These are phyloP conservation scores for Sparidentex hasta DNA, from an alignment of 2,797 vertebrate species.

Conservation along the genomic window DNA sequence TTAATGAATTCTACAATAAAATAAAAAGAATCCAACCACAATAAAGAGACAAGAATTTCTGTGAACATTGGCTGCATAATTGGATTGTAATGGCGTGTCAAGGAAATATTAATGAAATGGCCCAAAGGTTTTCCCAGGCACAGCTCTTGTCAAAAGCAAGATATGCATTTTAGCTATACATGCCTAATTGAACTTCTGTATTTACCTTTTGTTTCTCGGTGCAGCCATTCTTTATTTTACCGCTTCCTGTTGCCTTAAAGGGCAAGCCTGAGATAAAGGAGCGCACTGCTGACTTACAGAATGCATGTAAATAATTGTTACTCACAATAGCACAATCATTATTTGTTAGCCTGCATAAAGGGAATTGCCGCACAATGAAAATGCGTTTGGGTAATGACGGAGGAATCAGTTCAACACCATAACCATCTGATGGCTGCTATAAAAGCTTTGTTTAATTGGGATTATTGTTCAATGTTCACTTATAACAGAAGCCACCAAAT, in stretches of 20 bases:
- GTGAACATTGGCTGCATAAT: conserved; percentile 70
- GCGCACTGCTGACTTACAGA: conserved; percentile 21
- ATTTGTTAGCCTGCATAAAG: conserved; percentile 19
- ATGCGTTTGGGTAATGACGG: conserved; percentile 21
- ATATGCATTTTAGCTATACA: conserved; percentile 44
- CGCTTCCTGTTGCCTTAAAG: conserved; percentile 35
- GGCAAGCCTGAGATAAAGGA: conserved; percentile 22
- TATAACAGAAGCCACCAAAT: background rate
- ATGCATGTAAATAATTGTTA: conserved; percentile 37
- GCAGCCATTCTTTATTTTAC: background rate
- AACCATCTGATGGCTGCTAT: background rate
- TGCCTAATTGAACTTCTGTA: conserved; percentile 49
- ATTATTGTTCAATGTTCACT: conserved; percentile 5
- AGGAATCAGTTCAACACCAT: conserved; percentile 4
- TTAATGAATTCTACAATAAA: conserved; percentile 71
- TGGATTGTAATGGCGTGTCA: conserved; percentile 75
- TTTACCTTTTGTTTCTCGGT: conserved; percentile 62
- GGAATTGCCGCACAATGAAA: conserved; percentile 25
- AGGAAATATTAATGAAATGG: conserved; percentile 68
- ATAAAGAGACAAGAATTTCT: conserved; percentile 59
- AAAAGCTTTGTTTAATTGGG: conserved; percentile 1
- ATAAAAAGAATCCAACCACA: conserved; percentile 57
- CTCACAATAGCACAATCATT: conserved; percentile 19
- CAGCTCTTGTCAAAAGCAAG: conserved; percentile 49
- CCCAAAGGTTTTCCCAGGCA: conserved; percentile 50